These are phyloP conservation scores for Pyxicephalus adspersus DNA, from an alignment of 2,113 vertebrate species.

Conservation along the genomic window DNA sequence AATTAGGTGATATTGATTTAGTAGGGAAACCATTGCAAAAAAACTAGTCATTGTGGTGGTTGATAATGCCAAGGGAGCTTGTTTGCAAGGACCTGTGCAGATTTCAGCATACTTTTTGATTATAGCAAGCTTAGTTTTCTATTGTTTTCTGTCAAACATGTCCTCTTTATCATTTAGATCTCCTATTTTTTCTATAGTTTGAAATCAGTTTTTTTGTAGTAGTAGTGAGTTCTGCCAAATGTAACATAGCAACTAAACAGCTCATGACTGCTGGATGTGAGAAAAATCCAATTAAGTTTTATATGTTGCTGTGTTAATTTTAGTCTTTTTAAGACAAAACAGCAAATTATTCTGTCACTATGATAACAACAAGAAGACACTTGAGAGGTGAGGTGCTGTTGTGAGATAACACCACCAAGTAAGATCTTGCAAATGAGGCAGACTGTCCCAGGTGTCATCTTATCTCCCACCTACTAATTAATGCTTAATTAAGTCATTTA, in stretches of 20 bases:
- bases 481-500: slow-evolving; percentile 52
- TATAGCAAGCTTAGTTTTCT: no score
- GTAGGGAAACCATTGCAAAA: no score
- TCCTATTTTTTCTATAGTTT: not conserved
- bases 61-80: no score
- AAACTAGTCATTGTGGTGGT: no score
- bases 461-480: slow-evolving; percentile 52
- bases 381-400: slow-evolving; percentile 55
- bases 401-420: slow-evolving; percentile 55
- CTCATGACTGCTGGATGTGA: slow-evolving; percentile 37
- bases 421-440: slow-evolving; percentile 54
- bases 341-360: slow-evolving; percentile 51
- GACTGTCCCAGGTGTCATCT: slow-evolving; percentile 54
- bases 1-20: no score
- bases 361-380: slow-evolving; percentile 49
- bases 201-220: not conserved
- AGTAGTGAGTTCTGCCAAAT: not conserved
- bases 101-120: no score
- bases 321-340: slow-evolving; percentile 55
- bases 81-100: no score
- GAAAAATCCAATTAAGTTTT: slow-evolving; percentile 54
- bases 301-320: slow-evolving; percentile 50
- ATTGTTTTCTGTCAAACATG: no score
- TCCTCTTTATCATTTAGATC: no score
- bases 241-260: slow-evolving; percentile 8